phyloP scores from a whole-genome alignment of 1,140 invertebrate species.

The Antheraea pernyi region DNA sequence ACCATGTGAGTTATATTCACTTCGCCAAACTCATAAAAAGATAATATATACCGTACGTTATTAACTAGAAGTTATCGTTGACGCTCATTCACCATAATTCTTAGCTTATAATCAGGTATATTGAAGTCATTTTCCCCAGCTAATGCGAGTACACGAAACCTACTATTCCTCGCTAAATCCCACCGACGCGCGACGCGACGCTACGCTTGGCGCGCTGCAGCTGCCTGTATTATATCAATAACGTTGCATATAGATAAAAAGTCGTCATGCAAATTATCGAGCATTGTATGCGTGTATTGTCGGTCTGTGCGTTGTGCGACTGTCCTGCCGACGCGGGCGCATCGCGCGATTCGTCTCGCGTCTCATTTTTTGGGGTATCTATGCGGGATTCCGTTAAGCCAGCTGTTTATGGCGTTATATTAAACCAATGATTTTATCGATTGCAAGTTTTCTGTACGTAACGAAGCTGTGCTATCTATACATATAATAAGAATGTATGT shows the following conservation, averaged over 20 bases:
- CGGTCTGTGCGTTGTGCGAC: slow-evolving; percentile 44
- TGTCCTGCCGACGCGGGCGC: slow-evolving; percentile 54
- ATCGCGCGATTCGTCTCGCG: slow-evolving; percentile 58
- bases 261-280: slow-evolving; percentile 76
- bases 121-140: not conserved
- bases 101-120: not conserved
- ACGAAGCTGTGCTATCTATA: too few species aligned
- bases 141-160: not conserved
- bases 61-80: not conserved
- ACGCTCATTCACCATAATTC: not conserved
- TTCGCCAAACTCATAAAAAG: not conserved
- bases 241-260: slow-evolving; percentile 63
- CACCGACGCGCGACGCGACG: not conserved
- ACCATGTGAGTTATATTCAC: not conserved
- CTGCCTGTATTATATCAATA: slow-evolving; percentile 51
- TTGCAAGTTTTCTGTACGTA: not conserved
- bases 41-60: not conserved
- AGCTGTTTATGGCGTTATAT: slow-evolving; percentile 46
- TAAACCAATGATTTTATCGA: not conserved
- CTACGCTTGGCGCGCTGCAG: slow-evolving; percentile 33
- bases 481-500: too few species aligned
- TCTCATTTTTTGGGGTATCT: slow-evolving; percentile 59
- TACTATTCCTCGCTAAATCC: not conserved
- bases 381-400: slow-evolving; percentile 46
- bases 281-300: slow-evolving; percentile 65